A percentile compares a stretch with the other conserved stretches of the same genome.
These are phyloP conservation scores for Syngnathus acus DNA, from an alignment of 2,797 vertebrate species.

Conservation along the genomic window DNA sequence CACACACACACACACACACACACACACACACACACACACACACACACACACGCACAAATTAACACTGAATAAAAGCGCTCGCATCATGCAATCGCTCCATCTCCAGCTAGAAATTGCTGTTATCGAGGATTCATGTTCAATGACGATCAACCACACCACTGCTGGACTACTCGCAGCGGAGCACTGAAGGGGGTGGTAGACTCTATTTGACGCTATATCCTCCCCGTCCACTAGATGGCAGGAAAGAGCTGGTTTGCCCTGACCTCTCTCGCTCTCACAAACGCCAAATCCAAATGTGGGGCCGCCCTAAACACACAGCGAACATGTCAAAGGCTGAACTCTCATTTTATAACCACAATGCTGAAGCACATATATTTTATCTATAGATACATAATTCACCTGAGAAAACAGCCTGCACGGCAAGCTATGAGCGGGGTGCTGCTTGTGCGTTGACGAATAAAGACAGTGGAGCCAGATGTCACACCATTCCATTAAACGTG, in stretches of 20 bases:
- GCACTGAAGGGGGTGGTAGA: no score
- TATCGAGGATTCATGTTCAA: not conserved
- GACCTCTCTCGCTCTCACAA: slow-evolving; percentile 3
- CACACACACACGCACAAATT: not conserved
- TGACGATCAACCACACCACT: not conserved
- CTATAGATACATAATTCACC: not conserved
- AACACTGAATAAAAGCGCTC: slow-evolving; percentile 35
- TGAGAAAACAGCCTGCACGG: slow-evolving; percentile 15
- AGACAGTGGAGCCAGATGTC: slow-evolving; percentile 39
- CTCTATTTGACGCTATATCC: not conserved
- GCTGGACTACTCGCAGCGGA: not conserved
- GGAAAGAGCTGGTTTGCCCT: slow-evolving; percentile 58
- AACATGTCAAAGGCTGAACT: slow-evolving; percentile 48
- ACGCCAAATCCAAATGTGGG: slow-evolving; percentile 15
- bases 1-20: slow-evolving; percentile 2
- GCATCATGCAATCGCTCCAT: slow-evolving; percentile 29
- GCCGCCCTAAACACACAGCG: slow-evolving; percentile 55
- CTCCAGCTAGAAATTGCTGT: slow-evolving; percentile 10
- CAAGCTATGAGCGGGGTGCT: slow-evolving; percentile 32
- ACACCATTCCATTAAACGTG: slow-evolving; percentile 48
- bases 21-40: slow-evolving; percentile 25
- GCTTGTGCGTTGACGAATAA: slow-evolving; percentile 45
- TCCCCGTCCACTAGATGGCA: slow-evolving; percentile 76
- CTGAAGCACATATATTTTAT: slow-evolving; percentile 7
- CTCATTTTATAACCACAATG: slow-evolving; percentile 32